Evolutionary conservation across 2,888 invertebrate species (phyloP).

Genomic region (Phalera bucephala): DNA sequence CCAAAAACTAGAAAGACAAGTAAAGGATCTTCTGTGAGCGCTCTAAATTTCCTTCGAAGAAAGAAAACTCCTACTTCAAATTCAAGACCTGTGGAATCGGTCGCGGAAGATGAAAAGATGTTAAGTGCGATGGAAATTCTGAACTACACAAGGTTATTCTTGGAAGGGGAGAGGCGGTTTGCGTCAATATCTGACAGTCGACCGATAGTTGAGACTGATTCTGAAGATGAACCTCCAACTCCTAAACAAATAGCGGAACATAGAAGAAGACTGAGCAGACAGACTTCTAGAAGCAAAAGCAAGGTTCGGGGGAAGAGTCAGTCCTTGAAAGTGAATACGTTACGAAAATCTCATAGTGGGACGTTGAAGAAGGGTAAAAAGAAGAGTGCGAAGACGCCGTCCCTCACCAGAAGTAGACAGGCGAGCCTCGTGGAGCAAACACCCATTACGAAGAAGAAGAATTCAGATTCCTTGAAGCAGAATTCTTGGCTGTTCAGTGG

Average conservation of each 20-base stretch:
- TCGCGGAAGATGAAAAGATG: slow-evolving; percentile 60
- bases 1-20: slow-evolving; percentile 69
- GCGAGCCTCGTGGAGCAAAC: slow-evolving; percentile 69
- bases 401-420: slow-evolving; percentile 63
- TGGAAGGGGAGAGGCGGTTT: slow-evolving; percentile 69
- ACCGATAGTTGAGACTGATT: slow-evolving; percentile 61
- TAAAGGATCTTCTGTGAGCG: slow-evolving; percentile 72
- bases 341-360: slow-evolving; percentile 74
- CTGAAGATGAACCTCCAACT: slow-evolving; percentile 64
- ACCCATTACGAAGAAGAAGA: slow-evolving; percentile 64
- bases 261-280: slow-evolving; percentile 68
- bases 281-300: slow-evolving; percentile 75
- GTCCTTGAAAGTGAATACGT: slow-evolving; percentile 67
- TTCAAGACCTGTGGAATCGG: slow-evolving; percentile 64
- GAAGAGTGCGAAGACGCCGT: slow-evolving; percentile 61
- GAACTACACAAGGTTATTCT: slow-evolving; percentile 62
- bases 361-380: slow-evolving; percentile 74
- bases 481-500: slow-evolving; percentile 74
- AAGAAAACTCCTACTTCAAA: slow-evolving; percentile 68
- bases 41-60: slow-evolving; percentile 67
- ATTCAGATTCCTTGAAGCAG: slow-evolving; percentile 56
- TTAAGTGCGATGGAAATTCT: slow-evolving; percentile 60
- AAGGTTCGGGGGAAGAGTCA: slow-evolving; percentile 75
- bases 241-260: slow-evolving; percentile 64
- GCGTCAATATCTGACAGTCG: slow-evolving; percentile 48